Percentiles rank a stretch among this genome's conserved stretches.
phyloP scores from a whole-genome alignment of 2,888 invertebrate species.

The Ypsolopha sequella region DNA sequence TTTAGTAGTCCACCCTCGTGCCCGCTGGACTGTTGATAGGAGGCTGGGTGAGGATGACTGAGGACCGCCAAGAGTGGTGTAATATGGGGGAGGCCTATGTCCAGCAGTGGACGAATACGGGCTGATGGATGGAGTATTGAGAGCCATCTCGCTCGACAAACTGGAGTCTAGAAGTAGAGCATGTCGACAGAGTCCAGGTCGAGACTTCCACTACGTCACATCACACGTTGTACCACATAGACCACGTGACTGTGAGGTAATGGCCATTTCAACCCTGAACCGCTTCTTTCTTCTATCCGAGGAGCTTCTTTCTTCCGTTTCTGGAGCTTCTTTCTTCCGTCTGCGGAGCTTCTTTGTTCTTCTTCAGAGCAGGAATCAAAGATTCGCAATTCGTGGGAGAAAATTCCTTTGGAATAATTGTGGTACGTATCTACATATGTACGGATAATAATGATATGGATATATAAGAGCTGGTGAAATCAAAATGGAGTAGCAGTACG shows the following conservation, averaged over 20 bases:
- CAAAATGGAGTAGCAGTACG: no score
- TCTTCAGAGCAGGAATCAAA: neutral
- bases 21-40: no score
- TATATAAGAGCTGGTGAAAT: no score
- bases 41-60: no score
- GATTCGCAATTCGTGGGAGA: no score
- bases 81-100: no score
- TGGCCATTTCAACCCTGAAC: constrained; percentile 65
- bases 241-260: constrained; percentile 70
- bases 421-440: neutral
- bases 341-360: neutral
- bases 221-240: constrained; percentile 62
- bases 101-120: no score
- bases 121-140: no score
- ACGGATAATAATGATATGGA: neutral
- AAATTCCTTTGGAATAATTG: no score
- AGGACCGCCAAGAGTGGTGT: no score
- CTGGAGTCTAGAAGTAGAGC: neutral
- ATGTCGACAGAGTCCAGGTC: constrained; percentile 31
- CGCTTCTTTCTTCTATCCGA: constrained; percentile 18
- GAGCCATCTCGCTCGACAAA: no score
- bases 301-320: constrained; percentile 11
- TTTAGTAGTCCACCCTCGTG: no score
- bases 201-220: constrained; percentile 70
- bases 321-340: neutral